phyloP scores from a whole-genome alignment of 2,888 invertebrate genomes.

The Lottia gigantea region DNA sequence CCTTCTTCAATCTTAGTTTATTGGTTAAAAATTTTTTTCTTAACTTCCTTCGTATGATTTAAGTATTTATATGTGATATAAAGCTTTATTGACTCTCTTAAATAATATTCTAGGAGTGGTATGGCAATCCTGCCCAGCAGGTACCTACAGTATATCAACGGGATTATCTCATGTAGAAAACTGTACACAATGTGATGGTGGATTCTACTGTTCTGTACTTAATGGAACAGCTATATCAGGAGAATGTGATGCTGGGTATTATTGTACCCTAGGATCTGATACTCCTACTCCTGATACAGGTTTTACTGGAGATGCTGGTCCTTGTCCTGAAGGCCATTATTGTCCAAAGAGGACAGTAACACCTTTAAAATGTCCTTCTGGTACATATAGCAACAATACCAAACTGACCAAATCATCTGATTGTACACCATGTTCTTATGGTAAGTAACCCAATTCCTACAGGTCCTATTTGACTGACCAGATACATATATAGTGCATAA shows the following conservation, averaged over 20 bases:
- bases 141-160: conserved; percentile 52
- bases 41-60: too few species aligned
- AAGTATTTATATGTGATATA: too few species aligned
- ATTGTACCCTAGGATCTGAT: conserved; percentile 55
- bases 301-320: conserved; percentile 56
- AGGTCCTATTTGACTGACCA: too few species aligned
- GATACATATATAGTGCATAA: too few species aligned
- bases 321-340: conserved; percentile 60
- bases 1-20: too few species aligned
- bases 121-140: conserved; percentile 60
- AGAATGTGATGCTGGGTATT: conserved; percentile 54
- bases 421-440: conserved; percentile 49
- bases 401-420: conserved; percentile 38
- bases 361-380: conserved; percentile 53
- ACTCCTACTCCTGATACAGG: conserved; percentile 51
- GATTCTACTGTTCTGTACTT: conserved; percentile 54
- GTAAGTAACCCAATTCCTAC: too few species aligned
- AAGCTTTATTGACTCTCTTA: neutral
- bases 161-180: conserved; percentile 51
- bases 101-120: conserved; percentile 46
- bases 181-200: conserved; percentile 61
- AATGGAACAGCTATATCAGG: conserved; percentile 53
- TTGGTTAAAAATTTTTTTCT: too few species aligned
- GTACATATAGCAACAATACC: conserved; percentile 51
- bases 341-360: conserved; percentile 50